Base-by-base conservation (phyloP, 23 tunicate genomes). In the Botrylloides violaceus region DNA sequence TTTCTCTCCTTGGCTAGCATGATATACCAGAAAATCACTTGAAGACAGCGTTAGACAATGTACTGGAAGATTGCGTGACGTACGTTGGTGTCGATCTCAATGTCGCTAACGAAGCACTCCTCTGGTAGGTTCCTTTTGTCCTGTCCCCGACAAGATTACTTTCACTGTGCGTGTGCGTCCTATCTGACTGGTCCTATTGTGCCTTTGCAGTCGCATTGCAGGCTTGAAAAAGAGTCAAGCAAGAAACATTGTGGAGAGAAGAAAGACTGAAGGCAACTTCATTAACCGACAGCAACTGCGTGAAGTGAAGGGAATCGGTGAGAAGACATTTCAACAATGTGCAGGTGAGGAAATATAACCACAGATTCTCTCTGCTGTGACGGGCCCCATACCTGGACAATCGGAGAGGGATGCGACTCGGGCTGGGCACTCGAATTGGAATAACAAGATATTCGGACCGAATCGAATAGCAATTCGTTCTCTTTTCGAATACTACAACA, bases 21-120 rank as follows among this genome's bases (percentile, higher is more conserved):
- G 98, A 92, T 60, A 77, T 84, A 3, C 77, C 92, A 1, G 77
- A 71, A 12, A 58, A 48, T 19, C 33, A 71, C 76, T 23, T 92
- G 71, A 92, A 84, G 58, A 66, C 81, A 21, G 77, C 92, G 23
- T 61, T 92, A 0, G 36, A 55, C 32, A 31, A 64, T 36, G 93
- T 92, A 3, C 76, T 92, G 66, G 98, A 84, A 65, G 98, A 92
- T 37, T 92, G 98, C 65, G 98, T 92, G 0, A 92, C 92, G n/a
- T 80, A 71, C 80, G 87, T 92, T 4, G 98, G 98, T 25, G 98
- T 92, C 29, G 98, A 92, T 71, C 66, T 92, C 36, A 92, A 92
- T 57, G 76, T 78, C 28, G 87, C 98, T 3, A 72, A 77, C 1
- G 71, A 72, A 3, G 49, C 81, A 1, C 35, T 92, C 19, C 53